Evolutionary conservation across 2,113 vertebrate species (phyloP), one percentile per base, ranked within the genome.

Genomic region (Malurus cyaneus): DNA sequence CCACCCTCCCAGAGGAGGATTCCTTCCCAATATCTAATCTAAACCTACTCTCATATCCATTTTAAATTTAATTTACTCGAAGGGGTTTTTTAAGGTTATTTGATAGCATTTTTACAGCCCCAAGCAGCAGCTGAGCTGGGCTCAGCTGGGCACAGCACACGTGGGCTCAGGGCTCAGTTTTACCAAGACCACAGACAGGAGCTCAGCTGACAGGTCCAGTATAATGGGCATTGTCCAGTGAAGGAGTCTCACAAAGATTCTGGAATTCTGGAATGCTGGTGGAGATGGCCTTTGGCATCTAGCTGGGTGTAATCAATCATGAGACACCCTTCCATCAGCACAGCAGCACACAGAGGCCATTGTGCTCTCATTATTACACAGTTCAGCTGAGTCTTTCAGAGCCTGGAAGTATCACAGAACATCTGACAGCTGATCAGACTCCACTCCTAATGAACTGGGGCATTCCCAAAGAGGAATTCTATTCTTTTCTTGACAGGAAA

Each of bases 381-480:
- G 67, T 64, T 88, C 92, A 91, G 92, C 80, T 52, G 69, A 86
- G 81, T 56, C 88, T 84, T 95, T 95, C 92, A 93, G 36, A 36
- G 86, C 70, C 21, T 78, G 71, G 73, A 47, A 92, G 52, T 4
- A 41, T 36, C 87, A 83, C 71, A 93, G 54, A 79, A 52, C 25
- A 71, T 32, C 82, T 94, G 81, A 86, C 85, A 93, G 89, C 89
- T 88, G 80, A 94, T 57, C 77, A 67, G 71, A 49, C 65, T 52
- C 92, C 20, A 6, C 73, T 89, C 69, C 21, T 71, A 82, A 94
- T 85, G 93, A 94, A 93, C 78, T 44, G 52, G 29, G 87, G 49
- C 81, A 47, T 80, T 82, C 71, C 79, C 82, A 69, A 76, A 67
- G 60, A 80, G 32, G 14, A 92, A 80, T 6, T 66, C 3, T 15